Base-by-base conservation (phyloP, 2,113 vertebrate species). In the Pseudonaja textilis region DNA sequence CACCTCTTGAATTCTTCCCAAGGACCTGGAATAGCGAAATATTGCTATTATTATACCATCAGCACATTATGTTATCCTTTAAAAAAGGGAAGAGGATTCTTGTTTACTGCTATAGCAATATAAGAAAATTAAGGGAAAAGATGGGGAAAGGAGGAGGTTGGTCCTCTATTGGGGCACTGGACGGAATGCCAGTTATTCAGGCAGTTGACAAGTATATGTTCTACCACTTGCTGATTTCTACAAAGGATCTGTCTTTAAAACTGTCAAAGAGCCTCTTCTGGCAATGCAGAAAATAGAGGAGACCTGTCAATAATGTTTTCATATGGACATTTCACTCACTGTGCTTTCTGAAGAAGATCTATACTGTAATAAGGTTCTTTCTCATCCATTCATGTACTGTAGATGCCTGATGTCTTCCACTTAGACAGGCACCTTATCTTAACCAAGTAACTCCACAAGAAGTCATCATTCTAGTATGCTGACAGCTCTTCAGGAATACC, bases 131-230 rank as follows among this genome's bases (percentile, higher is more conserved):
- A 97, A 97, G 97, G 20, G 55, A 97, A 96, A 97, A 96, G 97
- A 98, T 98, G 64, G 12, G 4, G 5, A 69, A 69, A 97, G 97
- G 4, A 52, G 97, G 97, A 97, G 97, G 97, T 96, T 97, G 96
- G 97, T 94, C 96, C 96, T 96, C 96, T 96, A 97, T 98, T 96
- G 97, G 97, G 97, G 97, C 98, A 97, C 96, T 96, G 97, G 93
- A 74, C 97, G 97, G 98, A 99, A 99, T 99, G 98, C 96, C 95
- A 99, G 97, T 97, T 98, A 99, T 99, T 98, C 94, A 92, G 97
- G 97, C 98, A 98, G 99, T 99, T 99, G 98, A 97, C 99, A 99
- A 99, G 98, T 99, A 98, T 99, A 98, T 98, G 98, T 98, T 97
- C 97, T 98, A 98, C 98, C 98, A 98, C 98, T 98, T 95, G 96